Evolutionary conservation across 53 echinoderm and acorn worm genomes (phyloP).

Genomic region (Holothuria leucospilota): DNA sequence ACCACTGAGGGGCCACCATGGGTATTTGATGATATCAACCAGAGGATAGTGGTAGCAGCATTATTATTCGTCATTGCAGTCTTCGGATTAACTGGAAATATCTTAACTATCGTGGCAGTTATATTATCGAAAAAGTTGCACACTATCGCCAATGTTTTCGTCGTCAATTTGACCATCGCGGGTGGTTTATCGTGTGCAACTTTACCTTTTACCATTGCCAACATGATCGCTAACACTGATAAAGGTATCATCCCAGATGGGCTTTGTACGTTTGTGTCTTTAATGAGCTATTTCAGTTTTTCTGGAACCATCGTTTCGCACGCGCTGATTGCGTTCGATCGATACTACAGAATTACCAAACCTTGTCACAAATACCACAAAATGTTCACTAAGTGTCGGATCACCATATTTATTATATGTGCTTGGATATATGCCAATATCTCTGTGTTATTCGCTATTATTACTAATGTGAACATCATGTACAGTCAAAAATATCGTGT

Average conservation of each 20-base stretch:
- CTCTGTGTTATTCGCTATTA: constrained; percentile 9
- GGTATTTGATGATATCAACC: constrained; percentile 47
- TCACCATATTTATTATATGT: constrained; percentile 32
- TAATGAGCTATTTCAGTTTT: constrained; percentile 33
- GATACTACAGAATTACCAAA: constrained; percentile 51
- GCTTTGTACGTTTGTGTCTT: background rate
- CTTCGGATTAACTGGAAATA: constrained; percentile 61
- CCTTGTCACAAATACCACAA: constrained; percentile 49
- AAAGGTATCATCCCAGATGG: background rate
- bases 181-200: constrained; percentile 53
- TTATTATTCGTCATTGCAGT: constrained; percentile 47
- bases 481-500: constrained; percentile 51
- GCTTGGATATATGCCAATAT: constrained; percentile 47
- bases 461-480: constrained; percentile 21
- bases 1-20: constrained; percentile 8
- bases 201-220: constrained; percentile 52
- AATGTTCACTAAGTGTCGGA: constrained; percentile 47
- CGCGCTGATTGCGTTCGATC: constrained; percentile 60
- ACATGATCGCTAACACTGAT: constrained; percentile 31
- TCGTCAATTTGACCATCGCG: constrained; percentile 59
- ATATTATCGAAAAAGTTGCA: constrained; percentile 59
- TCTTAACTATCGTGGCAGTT: constrained; percentile 56
- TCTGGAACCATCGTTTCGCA: constrained; percentile 48
- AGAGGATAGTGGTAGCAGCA: constrained; percentile 47
- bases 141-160: constrained; percentile 65